phyloP scores from a whole-genome alignment of 2,888 invertebrate genomes.

The Lissocephala sabroskyi region DNA sequence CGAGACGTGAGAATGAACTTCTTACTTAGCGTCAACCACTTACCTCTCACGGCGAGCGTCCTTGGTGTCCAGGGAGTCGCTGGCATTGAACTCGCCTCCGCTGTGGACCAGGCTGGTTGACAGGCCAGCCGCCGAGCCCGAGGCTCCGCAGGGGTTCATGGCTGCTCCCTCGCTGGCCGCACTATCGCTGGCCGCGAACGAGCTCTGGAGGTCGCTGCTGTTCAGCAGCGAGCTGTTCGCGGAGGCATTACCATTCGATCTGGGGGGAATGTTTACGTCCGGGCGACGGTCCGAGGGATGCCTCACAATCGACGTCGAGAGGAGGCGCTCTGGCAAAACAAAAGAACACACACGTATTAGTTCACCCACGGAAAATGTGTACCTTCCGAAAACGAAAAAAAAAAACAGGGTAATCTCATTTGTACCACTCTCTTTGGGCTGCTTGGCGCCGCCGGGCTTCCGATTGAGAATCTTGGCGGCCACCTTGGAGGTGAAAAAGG shows the following conservation, averaged over 20 bases:
- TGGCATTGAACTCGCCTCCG: conserved; percentile 59
- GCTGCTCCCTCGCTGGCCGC: conserved; percentile 25
- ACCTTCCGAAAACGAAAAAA: too few relatives aligned
- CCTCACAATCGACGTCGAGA: conserved; percentile 69
- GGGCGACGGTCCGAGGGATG: conserved; percentile 72
- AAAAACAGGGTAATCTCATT: too few relatives aligned
- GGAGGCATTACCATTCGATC: conserved; percentile 65
- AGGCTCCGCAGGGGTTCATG: too few relatives aligned
- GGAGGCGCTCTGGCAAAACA: conserved; percentile 67
- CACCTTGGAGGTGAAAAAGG: conserved; percentile 69
- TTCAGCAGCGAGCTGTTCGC: conserved; percentile 52
- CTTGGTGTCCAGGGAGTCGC: conserved; percentile 63
- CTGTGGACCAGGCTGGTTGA: conserved; percentile 31
- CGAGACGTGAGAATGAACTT: neutral
- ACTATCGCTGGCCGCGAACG: conserved; percentile 38
- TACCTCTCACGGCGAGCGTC: conserved; percentile 62
- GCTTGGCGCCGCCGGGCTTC: conserved; percentile 39
- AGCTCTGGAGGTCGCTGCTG: conserved; percentile 59
- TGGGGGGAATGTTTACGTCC: conserved; percentile 67
- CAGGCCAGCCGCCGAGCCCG: conserved; percentile 32
- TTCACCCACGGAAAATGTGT: too few relatives aligned
- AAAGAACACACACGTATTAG: too few relatives aligned
- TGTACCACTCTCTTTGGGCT: too few relatives aligned
- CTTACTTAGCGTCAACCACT: conserved; percentile 4
- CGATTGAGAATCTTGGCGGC: conserved; percentile 69